A percentile compares a stretch with the other conserved stretches of the same genome.
phyloP scores from a whole-genome alignment of 1,140 invertebrate species.

The Drosophila orosa region DNA sequence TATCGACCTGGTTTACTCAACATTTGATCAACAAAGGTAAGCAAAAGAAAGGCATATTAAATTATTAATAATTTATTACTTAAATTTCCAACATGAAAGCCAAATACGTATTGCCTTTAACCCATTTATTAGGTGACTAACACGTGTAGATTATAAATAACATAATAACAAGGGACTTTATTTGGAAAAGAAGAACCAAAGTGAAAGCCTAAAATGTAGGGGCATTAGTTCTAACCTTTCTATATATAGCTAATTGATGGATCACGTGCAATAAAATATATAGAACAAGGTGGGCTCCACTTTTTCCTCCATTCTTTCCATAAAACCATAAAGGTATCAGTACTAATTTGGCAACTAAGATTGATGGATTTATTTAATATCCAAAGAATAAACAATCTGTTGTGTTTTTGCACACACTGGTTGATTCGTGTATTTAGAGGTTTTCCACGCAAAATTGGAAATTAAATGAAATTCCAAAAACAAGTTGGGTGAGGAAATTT shows the following conservation, averaged over 20 bases:
- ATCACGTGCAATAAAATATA: conserved; percentile 14
- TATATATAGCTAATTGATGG: conserved; percentile 34
- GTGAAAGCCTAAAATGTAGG: neutral
- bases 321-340: neutral
- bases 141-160: conserved; percentile 24
- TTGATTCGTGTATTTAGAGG: neutral
- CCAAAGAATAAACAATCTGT: neutral
- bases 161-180: neutral
- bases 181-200: neutral
- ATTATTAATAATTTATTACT: conserved; percentile 12
- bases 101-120: conserved; percentile 9
- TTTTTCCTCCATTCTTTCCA: neutral
- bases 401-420: conserved; percentile 17
- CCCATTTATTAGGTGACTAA: conserved; percentile 28
- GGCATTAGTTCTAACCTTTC: conserved; percentile 8
- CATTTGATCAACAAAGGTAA: conserved; percentile 6
- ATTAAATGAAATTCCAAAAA: conserved; percentile 20
- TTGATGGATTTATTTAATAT: conserved; percentile 8
- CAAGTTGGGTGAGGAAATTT: neutral
- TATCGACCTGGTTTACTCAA: conserved; percentile 2
- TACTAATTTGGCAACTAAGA: conserved; percentile 12
- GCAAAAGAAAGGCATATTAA: neutral
- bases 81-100: neutral
- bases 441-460: conserved; percentile 13
- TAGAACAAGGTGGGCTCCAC: neutral